Evolutionary conservation across 2,113 vertebrate genomes (phyloP), one percentile per base, ranked within the genome.

Genomic region (Rhea americana): DNA sequence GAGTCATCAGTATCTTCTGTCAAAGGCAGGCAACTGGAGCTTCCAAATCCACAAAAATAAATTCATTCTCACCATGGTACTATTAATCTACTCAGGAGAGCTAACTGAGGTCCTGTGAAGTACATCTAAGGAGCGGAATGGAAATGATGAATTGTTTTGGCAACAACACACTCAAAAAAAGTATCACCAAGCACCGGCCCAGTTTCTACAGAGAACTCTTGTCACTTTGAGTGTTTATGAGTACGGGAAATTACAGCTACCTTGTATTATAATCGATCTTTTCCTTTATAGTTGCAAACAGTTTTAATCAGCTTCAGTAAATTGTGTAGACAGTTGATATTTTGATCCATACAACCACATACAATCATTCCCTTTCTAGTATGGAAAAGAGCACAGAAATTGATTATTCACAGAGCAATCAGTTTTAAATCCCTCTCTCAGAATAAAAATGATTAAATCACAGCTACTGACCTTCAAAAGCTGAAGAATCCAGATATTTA

Each of bases 21-120:
- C 96, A 96, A 96, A 88, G 82, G 41, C 71, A 97, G 97, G 70
- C 51, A 95, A 96, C 91, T 92, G 89, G 94, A 97, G 94, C 86
- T 92, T 97, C 96, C 96, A 95, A 96, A 96, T 96, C 67, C 87
- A 84, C 87, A 92, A 73, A 98, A 98, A 98, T 98, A 96, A 98
- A 98, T 97, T 95, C 91, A 79, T 92, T 97, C 97, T 96, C 93
- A 96, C 87, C 83, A 87, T 78, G 91, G 93, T 97, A 94, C 97
- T 97, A 97, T 98, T 98, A 98, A 97, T 97, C 82, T 96, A 87
- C 91, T 95, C 90, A 96, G 92, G 89, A 96, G 90, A 96, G 78
- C 73, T 77, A 53, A 82, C 45, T 79, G 58, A 82, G 41, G 82
- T 91, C 67, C 85, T 96, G 50, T 28, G 55, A 92, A 94, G 79